These are phyloP conservation scores for Tauraco erythrolophus DNA, from an alignment of 2,113 vertebrate genomes.

Conservation along the genomic window DNA sequence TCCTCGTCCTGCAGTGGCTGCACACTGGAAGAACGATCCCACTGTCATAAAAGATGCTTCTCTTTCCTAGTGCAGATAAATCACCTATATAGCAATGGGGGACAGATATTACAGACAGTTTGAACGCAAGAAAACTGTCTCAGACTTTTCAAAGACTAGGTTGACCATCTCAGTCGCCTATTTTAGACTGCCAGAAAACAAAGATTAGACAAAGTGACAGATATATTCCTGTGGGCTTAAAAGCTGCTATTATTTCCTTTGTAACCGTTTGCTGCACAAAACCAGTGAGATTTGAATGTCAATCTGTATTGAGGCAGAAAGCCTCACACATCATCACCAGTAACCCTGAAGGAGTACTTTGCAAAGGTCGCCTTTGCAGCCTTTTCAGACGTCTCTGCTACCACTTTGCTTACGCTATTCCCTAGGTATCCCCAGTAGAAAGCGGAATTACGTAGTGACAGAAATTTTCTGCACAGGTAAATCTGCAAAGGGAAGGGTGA, in stretches of 20 bases:
- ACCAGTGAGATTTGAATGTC: constrained; percentile 28
- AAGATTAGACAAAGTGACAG: constrained; percentile 9
- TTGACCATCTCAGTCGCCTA: not conserved
- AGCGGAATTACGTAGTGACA: not conserved
- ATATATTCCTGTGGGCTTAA: not conserved
- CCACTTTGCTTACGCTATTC: not conserved
- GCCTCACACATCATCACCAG: not conserved
- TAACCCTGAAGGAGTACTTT: constrained; percentile 36
- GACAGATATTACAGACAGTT: not conserved
- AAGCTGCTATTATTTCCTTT: constrained; percentile 35
- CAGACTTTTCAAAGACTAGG: not conserved
- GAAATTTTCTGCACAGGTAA: not conserved
- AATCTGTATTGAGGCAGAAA: too few species aligned
- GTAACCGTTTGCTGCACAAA: not conserved
- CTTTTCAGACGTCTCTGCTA: not conserved
- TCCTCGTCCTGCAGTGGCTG: not conserved
- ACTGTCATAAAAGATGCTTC: not conserved
- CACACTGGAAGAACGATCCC: not conserved
- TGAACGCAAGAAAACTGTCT: not conserved
- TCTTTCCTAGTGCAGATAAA: not conserved
- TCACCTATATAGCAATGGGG: not conserved
- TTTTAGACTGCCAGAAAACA: not conserved
- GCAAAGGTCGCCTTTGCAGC: not conserved
- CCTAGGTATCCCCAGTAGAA: not conserved
- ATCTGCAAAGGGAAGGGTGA: not conserved